Conservation (phyloP, 2,113 vertebrate species). For the Marmota flaviventris region DNA sequence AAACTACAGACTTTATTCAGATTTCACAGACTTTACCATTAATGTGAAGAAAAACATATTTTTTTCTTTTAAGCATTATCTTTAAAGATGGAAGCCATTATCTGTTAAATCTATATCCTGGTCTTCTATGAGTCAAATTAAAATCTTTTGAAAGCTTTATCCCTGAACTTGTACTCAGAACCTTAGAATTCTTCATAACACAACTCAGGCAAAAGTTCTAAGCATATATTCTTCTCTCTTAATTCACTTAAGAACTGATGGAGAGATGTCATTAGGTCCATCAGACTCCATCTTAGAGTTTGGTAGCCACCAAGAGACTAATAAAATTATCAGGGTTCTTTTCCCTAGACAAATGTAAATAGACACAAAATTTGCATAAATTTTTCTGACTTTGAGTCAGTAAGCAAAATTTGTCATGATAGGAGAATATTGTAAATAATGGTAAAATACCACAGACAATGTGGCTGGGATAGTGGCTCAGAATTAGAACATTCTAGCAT, state of each 20-base stretch:
- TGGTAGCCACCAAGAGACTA: background rate
- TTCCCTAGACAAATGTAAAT: background rate
- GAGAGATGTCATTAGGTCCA: background rate
- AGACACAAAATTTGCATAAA: background rate
- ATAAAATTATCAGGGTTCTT: background rate
- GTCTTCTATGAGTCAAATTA: background rate
- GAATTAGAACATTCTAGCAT: too few relatives aligned
- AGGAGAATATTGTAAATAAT: background rate
- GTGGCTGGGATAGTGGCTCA: too few relatives aligned
- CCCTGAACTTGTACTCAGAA: background rate
- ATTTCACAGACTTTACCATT: background rate
- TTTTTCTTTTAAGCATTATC: background rate
- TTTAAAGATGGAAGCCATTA: background rate
- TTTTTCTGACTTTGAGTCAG: background rate
- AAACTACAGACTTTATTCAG: background rate
- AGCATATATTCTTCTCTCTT: background rate
- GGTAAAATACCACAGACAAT: background rate
- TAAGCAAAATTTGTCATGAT: background rate
- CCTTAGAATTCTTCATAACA: background rate
- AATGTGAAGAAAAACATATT: background rate
- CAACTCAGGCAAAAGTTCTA: background rate
- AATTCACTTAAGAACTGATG: background rate
- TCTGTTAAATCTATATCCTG: background rate
- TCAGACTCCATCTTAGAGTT: background rate
- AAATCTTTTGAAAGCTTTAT: slow-evolving; percentile 12